A percentile compares a stretch with the other conserved stretches of the same genome.
phyloP scores from a whole-genome alignment of 2,888 invertebrate genomes.

The Lissocephala sabroskyi region DNA sequence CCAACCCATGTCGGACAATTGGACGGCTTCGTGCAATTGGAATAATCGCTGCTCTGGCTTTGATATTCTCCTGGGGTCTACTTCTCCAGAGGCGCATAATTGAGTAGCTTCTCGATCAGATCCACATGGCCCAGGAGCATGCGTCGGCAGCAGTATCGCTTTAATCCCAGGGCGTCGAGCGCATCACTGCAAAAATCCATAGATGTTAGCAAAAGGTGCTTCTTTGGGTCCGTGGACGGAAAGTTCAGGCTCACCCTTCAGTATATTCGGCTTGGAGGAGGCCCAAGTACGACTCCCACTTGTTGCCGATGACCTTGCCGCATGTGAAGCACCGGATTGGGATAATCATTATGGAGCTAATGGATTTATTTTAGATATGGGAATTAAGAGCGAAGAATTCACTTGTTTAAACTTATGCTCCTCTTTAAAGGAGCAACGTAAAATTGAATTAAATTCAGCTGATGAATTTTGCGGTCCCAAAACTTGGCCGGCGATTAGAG shows the following conservation, averaged over 20 bases:
- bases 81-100: slow-evolving; percentile 98
- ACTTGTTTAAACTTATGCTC: no score
- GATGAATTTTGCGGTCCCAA: no score
- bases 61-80: no score
- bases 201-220: slow-evolving; percentile 59
- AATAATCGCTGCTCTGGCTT: no score
- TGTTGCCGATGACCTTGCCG: slow-evolving; percentile 99
- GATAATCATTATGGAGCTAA: slow-evolving; percentile 99
- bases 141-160: slow-evolving; percentile 96
- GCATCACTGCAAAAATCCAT: slow-evolving; percentile 91
- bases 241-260: slow-evolving; percentile 82
- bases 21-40: no score
- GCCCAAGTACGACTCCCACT: slow-evolving; percentile 98
- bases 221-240: no score
- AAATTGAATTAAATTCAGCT: no score
- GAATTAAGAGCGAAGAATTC: no score
- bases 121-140: slow-evolving; percentile 99
- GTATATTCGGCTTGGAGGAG: slow-evolving; percentile 97
- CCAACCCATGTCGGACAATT: no score
- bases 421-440: no score
- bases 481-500: no score
- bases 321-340: slow-evolving; percentile 99
- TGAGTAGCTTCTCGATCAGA: slow-evolving; percentile 99
- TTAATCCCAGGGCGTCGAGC: slow-evolving; percentile 94
- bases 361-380: no score